Evolutionary conservation across 2,888 invertebrate genomes (phyloP), one percentile per base, ranked within the genome.

Genomic region (Epirrita christyi): DNA sequence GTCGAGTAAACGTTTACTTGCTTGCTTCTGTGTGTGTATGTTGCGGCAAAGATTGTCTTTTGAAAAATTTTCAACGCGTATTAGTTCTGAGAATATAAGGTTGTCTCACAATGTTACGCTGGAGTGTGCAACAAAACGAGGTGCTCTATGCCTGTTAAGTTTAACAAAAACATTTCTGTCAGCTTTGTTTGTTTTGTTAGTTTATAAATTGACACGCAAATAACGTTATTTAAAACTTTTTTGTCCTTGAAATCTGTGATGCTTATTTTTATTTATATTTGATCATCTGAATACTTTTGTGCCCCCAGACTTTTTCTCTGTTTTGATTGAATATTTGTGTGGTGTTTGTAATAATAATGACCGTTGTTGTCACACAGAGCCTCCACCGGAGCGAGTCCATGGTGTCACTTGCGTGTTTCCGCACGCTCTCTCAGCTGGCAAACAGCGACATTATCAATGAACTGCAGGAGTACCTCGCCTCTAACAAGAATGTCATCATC

Each of bases 341-440:
- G 40, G 11, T 10, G 6, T 36, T 52, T 10, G 15, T 42, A 11
- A 34, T 6, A 11, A 11, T 38, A 41, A 27, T 55, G 6, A 21
- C 52, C 61, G 9, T 61, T 61, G 27, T 13, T 63, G 55, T 75
- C 81, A 80, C 82, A 53, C 92, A 97, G 97, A 96, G 96, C 91
- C 95, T 97, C 86, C 96, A 96, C 86, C 96, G 96, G 92, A 95
- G 95, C 88, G 97, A 97, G 94, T 97, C 97, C 93, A 97, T 97
- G 97, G 96, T 96, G 93, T 97, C 97, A 70, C 93, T 97, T 83
- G 91, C 92, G 76, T 96, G 96, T 92, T 97, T 96, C 92, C 95
- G 96, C 81, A 94, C 96, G 73, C 93, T 97, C 76, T 93, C 95
- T 78, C 95, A 94, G 86, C 96, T 95, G 88, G 95, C 97, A 82